Conservation (phyloP, 2,888 invertebrate species). For the Drosophila cognata region DNA sequence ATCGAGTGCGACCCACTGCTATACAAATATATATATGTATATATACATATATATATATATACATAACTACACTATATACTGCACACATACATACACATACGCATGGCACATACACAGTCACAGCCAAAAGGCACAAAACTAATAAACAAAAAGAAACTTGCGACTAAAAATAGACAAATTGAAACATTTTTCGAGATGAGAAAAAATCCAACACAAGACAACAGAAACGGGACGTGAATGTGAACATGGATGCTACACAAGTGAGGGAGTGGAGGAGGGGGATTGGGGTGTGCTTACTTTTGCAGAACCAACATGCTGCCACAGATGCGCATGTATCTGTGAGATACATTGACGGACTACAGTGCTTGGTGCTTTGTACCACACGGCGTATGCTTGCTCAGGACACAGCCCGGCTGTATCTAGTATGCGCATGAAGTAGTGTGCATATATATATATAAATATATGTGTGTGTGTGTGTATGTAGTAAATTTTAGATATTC, state of each 20-base stretch:
- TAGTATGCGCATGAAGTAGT: conserved; percentile 9
- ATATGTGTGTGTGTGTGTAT: conserved; percentile 39
- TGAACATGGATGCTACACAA: conserved; percentile 18
- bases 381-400: conserved; percentile 78
- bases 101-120: conserved; percentile 13
- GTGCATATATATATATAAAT: neutral
- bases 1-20: conserved; percentile 68
- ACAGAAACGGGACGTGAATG: conserved; percentile 58
- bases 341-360: conserved; percentile 66
- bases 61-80: conserved; percentile 31
- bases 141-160: conserved; percentile 80
- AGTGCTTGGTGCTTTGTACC: conserved; percentile 37
- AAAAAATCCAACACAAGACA: conserved; percentile 64
- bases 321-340: conserved; percentile 46
- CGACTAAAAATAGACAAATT: conserved; percentile 79
- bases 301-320: conserved; percentile 18
- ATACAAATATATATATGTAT: conserved; percentile 37
- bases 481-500: conserved; percentile 72
- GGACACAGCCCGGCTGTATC: conserved; percentile 56
- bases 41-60: conserved; percentile 19
- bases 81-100: neutral
- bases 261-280: conserved; percentile 6
- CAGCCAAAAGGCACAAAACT: conserved; percentile 61
- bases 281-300: conserved; percentile 44
- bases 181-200: conserved; percentile 74